phyloP scores from a whole-genome alignment of 2,797 vertebrate genomes.

The Brachymystax lenok region DNA sequence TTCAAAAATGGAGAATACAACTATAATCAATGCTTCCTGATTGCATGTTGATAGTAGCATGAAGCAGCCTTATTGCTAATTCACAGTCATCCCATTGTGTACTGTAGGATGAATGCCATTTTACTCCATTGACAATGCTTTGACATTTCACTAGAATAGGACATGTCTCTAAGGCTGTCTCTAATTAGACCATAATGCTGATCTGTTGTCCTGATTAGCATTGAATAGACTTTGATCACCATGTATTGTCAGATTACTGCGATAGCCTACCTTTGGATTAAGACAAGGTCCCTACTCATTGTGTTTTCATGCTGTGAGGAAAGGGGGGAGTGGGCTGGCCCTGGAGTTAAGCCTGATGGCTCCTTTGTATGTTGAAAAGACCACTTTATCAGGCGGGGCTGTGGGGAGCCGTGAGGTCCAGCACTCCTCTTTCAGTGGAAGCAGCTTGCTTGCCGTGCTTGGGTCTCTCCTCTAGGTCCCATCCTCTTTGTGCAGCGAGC shows the following conservation, averaged over 20 bases:
- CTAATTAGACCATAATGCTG: constrained; percentile 77
- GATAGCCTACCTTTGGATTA: constrained; percentile 74
- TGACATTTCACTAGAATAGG: constrained; percentile 64
- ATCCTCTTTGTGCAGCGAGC: constrained; percentile 71
- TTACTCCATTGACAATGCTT: constrained; percentile 57
- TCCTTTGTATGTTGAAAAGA: constrained; percentile 84
- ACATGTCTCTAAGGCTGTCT: constrained; percentile 55
- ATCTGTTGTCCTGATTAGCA: constrained; percentile 79
- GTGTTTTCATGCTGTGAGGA: constrained; percentile 73
- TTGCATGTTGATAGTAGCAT: too few relatives aligned
- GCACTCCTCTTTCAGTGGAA: constrained; percentile 71
- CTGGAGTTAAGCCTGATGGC: constrained; percentile 71
- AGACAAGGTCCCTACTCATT: constrained; percentile 71
- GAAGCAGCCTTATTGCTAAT: neutral
- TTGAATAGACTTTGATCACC: constrained; percentile 78
- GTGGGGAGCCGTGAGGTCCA: constrained; percentile 55
- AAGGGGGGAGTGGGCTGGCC: constrained; percentile 68
- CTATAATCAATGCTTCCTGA: too few relatives aligned
- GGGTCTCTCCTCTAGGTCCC: constrained; percentile 69
- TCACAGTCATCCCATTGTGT: constrained; percentile 65
- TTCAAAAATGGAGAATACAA: neutral
- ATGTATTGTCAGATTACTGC: constrained; percentile 74
- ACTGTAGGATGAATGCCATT: constrained; percentile 47
- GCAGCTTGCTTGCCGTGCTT: constrained; percentile 79
- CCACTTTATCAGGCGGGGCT: constrained; percentile 59